A percentile compares a stretch with the other conserved stretches of the same genome.
Evolutionary conservation across 2,888 invertebrate species (phyloP).

Genomic region (Plagodis pulveraria): DNA sequence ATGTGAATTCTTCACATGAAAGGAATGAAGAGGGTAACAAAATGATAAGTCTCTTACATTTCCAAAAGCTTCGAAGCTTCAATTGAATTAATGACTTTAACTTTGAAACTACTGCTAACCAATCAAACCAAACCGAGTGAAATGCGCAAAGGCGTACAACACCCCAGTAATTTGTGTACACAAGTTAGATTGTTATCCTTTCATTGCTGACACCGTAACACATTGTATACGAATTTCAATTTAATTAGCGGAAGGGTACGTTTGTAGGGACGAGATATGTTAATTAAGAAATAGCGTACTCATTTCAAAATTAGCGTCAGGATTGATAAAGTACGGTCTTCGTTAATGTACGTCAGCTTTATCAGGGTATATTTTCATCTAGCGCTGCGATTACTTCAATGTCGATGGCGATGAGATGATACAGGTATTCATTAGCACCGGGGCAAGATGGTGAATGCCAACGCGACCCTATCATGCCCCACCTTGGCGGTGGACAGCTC

Average conservation of each 20-base stretch:
- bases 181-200: slow-evolving; percentile 52
- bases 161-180: slow-evolving; percentile 34
- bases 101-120: slow-evolving; percentile 3
- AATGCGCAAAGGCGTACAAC: slow-evolving; percentile 12
- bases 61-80: no score
- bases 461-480: no score
- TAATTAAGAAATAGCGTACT: neutral
- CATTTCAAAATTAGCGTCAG: neutral
- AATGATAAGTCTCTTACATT: no score
- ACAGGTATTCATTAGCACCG: no score
- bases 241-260: slow-evolving; percentile 49
- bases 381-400: no score
- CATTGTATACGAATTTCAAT: slow-evolving; percentile 52
- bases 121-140: slow-evolving; percentile 18
- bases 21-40: no score
- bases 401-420: no score
- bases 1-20: no score
- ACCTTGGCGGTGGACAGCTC: no score
- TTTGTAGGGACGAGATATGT: neutral
- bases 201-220: slow-evolving; percentile 41
- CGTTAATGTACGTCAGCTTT: neutral
- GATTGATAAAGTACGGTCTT: neutral
- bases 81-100: neutral
- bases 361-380: neutral
- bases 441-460: no score